Base-by-base conservation (phyloP, 2,113 vertebrate species). In the Nycticorax nycticorax region DNA sequence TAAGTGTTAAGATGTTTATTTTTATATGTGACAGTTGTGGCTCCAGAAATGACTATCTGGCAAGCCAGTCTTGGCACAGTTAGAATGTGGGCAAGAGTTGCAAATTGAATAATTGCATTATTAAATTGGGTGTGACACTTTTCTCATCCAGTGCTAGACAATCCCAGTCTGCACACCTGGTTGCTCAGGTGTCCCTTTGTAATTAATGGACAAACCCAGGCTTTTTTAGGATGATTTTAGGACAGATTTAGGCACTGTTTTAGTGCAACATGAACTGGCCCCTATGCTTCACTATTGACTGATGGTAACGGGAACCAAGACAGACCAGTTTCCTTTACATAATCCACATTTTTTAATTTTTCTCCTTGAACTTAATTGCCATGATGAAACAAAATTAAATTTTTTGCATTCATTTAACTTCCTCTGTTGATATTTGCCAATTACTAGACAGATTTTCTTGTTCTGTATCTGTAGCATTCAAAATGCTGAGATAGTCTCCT, bases 311-410 rank as follows among this genome's bases (percentile, higher is more conserved):
- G 21, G 20, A 16, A 62, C 9, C 8, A 66, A 78, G 45, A n/a
- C 6, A 0, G 1, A 45, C 6, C 8, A 48, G 5, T 27, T 71
- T 62, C 5, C 2, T 45, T 75, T 45, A 7, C 10, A 10, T 26
- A 75, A 71, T 26, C 2, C 2, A 15, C 5, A 32, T 10, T 0
- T 0, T 0, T 12, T 8, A 8, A 8, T 72, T 94, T 71, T 56
- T 14, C 12, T 73, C 28, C 19, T 71, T 37, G 14, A 24, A 37
- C 6, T 26, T 27, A 57, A 33, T 74, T 45, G 14, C 8, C 27
- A 9, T 8, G 33, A 48, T 21, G 53, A 63, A 63, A 6, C 15
- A 50, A 45, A 88, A 63, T 18, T 30, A 17, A 8, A 4, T 57
- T 78, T 78, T 78, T 52, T 43, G 5, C 2, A 62, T 26, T 26